phyloP scores from a whole-genome alignment of 2,888 invertebrate species.

The Aphidoletes aphidimyza region DNA sequence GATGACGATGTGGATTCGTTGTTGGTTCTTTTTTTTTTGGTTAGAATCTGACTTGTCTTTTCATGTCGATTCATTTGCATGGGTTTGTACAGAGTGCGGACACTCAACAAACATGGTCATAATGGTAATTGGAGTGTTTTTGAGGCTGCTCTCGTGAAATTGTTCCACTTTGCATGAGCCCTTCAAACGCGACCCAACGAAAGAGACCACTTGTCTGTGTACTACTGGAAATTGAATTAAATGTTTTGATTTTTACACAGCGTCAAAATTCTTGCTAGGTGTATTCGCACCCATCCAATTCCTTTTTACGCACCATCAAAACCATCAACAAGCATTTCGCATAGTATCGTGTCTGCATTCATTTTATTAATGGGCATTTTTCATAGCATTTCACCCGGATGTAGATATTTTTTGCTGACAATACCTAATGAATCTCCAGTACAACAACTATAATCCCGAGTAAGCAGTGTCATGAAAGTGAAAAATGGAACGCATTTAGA shows the following conservation, averaged over 20 bases:
- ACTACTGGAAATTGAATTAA: background rate
- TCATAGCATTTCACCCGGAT: no score
- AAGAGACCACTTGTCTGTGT: background rate
- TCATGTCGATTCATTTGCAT: constrained; percentile 1
- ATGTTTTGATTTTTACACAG: background rate
- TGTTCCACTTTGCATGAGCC: background rate
- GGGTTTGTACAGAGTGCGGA: background rate
- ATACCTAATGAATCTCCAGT: no score
- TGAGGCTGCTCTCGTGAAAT: background rate
- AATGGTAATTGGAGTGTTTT: constrained; percentile 35
- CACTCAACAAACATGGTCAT: constrained; percentile 49
- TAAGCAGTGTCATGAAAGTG: no score
- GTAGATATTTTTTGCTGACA: no score
- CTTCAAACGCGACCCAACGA: background rate
- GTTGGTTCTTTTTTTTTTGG: background rate
- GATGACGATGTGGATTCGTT: background rate
- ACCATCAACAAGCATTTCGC: no score
- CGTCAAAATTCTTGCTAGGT: no score
- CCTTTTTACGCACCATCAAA: no score
- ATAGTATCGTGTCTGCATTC: no score
- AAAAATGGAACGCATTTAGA: no score
- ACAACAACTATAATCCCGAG: no score
- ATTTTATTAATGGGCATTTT: no score
- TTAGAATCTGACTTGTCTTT: background rate
- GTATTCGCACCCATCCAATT: no score